Base-by-base conservation (phyloP, 2,797 vertebrate species). In the Pelochelys cantorii region DNA sequence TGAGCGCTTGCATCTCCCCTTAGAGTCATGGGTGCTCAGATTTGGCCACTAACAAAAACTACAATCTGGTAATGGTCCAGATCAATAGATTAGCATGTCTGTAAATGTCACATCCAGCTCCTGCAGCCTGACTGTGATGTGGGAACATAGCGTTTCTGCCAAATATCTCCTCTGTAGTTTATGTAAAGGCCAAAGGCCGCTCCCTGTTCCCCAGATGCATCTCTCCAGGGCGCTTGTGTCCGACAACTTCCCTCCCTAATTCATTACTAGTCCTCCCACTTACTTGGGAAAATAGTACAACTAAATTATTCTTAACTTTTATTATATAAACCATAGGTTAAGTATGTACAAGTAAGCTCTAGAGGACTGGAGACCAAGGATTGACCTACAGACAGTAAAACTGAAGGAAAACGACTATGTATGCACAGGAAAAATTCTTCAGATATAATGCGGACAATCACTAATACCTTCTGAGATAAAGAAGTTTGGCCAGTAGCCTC, bases 211-310 rank as follows among this genome's bases (percentile, higher is more conserved):
- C 77, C 84, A 93, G 93, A 93, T 90, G 88, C 31, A 65, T 95
- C 92, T 93, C 96, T 96, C 89, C 84, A 90, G 91, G 92, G 95
- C 87, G 81, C 0, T 34, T 83, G 85, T 94, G 95, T 96, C 94
- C 94, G 93, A 88, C 87, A 13, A 95, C 95, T 80, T 96, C 96
- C 93, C 91, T 92, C 93, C 90, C 87, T 91, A 89, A 96, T 96
- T 96, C 96, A 96, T 97, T 95, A 25, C 88, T 90, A 87, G 91
- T 81, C 89, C 52, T 90, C 60, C 90, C 90, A 96, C 88, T 95
- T 95, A 94, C 94, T 96, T 97, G 97, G 96, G 97, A 96, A 97
- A 97, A 57, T 42, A 71, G 37, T 84, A 90, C 85, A 90, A 54
- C 88, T 68, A 74, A 81, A 84, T 85, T 71, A 60, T 80, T 85